These are phyloP conservation scores for Bos indicus DNA, from an alignment of 2,113 vertebrate species.

Conservation along the genomic window DNA sequence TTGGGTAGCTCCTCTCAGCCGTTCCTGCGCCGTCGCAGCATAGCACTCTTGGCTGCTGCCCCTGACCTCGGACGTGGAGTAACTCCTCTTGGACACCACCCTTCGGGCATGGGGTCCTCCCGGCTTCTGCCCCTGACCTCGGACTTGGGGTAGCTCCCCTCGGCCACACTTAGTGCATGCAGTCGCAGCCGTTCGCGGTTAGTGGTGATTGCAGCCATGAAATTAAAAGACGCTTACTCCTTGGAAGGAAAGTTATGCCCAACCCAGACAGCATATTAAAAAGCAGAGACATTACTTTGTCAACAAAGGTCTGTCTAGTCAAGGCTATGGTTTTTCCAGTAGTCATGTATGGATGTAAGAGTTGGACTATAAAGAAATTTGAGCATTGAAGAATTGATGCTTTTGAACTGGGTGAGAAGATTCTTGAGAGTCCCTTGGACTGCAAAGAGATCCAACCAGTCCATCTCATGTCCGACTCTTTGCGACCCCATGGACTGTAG, in stretches of 20 bases:
- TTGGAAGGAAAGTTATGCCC: background rate
- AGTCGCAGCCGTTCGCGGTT: too few relatives aligned
- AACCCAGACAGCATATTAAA: background rate
- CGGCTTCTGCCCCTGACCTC: too few relatives aligned
- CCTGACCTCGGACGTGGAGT: too few relatives aligned
- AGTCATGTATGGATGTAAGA: background rate
- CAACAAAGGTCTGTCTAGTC: background rate
- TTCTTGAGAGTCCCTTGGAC: background rate
- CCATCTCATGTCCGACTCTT: background rate
- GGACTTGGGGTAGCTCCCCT: too few relatives aligned
- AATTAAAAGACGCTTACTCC: background rate
- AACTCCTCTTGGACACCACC: too few relatives aligned
- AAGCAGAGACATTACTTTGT: background rate
- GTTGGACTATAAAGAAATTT: background rate
- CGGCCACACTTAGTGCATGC: too few relatives aligned
- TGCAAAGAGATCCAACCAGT: background rate
- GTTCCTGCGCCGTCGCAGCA: too few relatives aligned
- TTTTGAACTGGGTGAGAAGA: background rate
- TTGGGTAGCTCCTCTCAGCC: too few relatives aligned
- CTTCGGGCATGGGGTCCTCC: too few relatives aligned
- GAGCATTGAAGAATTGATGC: fast-evolving
- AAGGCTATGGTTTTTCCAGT: background rate
- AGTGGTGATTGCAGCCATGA: background rate
- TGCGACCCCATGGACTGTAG: too few relatives aligned
- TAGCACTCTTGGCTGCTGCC: too few relatives aligned